phyloP scores from a whole-genome alignment of 2,113 vertebrate genomes.

The Serilophus lunatus region DNA sequence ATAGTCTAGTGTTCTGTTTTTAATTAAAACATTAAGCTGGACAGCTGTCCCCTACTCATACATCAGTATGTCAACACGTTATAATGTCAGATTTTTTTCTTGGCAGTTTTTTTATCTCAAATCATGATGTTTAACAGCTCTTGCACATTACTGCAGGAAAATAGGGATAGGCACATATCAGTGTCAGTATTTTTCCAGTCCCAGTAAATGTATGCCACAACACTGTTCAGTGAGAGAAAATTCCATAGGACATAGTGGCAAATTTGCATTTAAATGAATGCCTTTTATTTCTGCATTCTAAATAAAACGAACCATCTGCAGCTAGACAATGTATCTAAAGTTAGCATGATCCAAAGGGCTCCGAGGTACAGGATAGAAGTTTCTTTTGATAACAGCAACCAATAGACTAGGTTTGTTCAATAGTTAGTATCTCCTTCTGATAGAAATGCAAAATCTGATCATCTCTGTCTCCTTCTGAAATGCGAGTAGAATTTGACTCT shows the following conservation, averaged over 20 bases:
- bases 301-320: background rate
- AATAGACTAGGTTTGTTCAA: background rate
- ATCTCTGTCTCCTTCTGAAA: background rate
- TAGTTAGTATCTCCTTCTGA: background rate
- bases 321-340: background rate
- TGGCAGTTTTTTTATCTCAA: background rate
- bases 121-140: background rate
- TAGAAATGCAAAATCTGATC: background rate
- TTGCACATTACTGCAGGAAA: background rate
- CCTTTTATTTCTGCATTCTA: background rate
- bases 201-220: background rate
- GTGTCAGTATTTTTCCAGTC: background rate
- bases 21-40: background rate
- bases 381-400: background rate
- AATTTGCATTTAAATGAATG: conserved; percentile 8
- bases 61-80: background rate
- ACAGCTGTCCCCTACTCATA: background rate
- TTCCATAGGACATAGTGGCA: background rate
- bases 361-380: background rate
- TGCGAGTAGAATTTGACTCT: background rate
- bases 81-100: background rate
- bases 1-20: background rate
- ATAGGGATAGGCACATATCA: background rate
- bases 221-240: background rate
- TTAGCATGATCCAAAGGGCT: background rate